Conservation (phyloP, 2,113 vertebrate genomes). For the Thalassarche chlororhynchos region DNA sequence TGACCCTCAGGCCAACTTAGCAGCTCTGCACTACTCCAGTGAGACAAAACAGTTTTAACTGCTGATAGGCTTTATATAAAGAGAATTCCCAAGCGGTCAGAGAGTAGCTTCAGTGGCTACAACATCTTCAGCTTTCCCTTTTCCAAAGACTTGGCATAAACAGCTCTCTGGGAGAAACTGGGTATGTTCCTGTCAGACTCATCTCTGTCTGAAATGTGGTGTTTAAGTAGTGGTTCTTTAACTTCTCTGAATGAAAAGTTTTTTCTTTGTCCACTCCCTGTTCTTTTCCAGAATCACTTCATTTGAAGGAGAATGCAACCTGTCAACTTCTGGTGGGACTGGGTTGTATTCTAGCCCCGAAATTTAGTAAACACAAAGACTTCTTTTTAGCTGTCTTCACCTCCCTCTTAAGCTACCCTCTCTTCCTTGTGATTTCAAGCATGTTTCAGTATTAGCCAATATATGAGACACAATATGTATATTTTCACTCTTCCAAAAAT, state of each 20-base stretch:
- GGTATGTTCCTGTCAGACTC: not conserved
- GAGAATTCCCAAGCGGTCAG: not conserved
- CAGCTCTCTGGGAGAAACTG: not conserved
- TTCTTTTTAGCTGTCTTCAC: not conserved
- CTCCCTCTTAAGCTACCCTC: not conserved
- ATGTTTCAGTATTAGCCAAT: not conserved
- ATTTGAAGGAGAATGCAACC: not conserved
- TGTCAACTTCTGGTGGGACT: not conserved
- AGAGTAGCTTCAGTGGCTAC: not conserved
- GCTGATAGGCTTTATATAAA: not conserved
- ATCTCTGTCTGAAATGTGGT: not conserved
- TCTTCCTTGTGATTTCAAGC: not conserved
- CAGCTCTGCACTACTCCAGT: not conserved
- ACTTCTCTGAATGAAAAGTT: not conserved
- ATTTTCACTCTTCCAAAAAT: slow-evolving; percentile 1
- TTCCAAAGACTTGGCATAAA: not conserved
- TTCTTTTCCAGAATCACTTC: not conserved
- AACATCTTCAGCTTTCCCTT: not conserved
- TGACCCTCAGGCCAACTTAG: not conserved
- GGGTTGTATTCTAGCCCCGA: not conserved
- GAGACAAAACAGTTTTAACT: not conserved
- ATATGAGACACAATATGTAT: not conserved
- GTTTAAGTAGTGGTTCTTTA: not conserved
- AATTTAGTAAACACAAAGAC: not conserved
- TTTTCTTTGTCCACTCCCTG: not conserved